A percentile compares a stretch with the other conserved stretches of the same genome.
Evolutionary conservation across 2,113 vertebrate species (phyloP).

Genomic region (Epinephelus lanceolatus): DNA sequence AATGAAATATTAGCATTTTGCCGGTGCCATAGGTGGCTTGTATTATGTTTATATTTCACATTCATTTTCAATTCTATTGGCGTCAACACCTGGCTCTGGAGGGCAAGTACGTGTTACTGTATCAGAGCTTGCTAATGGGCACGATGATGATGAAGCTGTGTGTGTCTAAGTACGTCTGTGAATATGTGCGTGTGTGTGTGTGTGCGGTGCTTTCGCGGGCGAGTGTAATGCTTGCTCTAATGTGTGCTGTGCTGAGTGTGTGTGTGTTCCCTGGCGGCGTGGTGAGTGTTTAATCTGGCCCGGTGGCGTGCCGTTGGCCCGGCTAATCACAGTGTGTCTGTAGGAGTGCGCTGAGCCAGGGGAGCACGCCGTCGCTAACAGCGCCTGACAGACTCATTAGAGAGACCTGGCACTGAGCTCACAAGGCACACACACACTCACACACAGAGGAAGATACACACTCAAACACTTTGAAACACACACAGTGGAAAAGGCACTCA

Average conservation of each 20-base stretch:
- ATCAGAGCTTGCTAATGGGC: slow-evolving; percentile 75
- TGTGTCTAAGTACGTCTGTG: slow-evolving; percentile 56
- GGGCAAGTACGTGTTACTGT: slow-evolving; percentile 73
- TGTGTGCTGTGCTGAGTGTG: slow-evolving; percentile 35
- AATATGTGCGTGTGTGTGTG: slow-evolving; percentile 25
- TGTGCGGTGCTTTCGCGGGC: slow-evolving; percentile 5
- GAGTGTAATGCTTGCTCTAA: slow-evolving; percentile 46
- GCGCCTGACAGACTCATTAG: slow-evolving; percentile 86
- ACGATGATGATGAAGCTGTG: slow-evolving; percentile 66
- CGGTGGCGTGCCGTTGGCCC: slow-evolving; percentile 83
- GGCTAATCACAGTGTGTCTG: slow-evolving; percentile 85
- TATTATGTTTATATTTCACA: slow-evolving; percentile 65
- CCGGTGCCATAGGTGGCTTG: slow-evolving; percentile 29
- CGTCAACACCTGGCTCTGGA: slow-evolving; percentile 74
- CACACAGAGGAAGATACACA: slow-evolving; percentile 48
- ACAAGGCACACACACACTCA: slow-evolving; percentile 51
- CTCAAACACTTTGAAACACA: slow-evolving; percentile 63
- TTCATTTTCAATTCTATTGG: slow-evolving; percentile 53
- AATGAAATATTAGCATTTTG: slow-evolving; percentile 57
- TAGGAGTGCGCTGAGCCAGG: slow-evolving; percentile 81
- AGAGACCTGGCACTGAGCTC: slow-evolving; percentile 83
- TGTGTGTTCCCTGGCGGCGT: slow-evolving; percentile 76
- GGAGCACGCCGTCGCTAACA: slow-evolving; percentile 83
- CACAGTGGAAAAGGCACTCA: slow-evolving; percentile 70
- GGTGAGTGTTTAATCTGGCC: slow-evolving; percentile 84